Percentiles rank a stretch among this genome's conserved stretches.
Conservation (phyloP, 1,140 invertebrate genomes). For the Papilio machaon region DNA sequence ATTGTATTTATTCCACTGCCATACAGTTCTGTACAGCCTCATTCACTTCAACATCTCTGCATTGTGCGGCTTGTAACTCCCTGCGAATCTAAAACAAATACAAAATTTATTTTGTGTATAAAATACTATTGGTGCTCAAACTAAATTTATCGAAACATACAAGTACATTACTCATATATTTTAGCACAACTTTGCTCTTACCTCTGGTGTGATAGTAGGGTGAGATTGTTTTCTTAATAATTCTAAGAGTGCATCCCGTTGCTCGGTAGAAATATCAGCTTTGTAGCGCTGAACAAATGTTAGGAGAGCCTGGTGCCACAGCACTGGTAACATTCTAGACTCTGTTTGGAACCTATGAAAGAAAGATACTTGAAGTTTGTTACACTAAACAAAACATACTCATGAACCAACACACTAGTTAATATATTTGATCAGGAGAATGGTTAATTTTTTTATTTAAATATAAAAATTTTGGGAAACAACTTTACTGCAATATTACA, state of each 20-base stretch:
- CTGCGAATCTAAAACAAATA: conserved; percentile 82
- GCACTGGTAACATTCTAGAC: conserved; percentile 92
- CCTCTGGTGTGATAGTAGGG: conserved; percentile 91
- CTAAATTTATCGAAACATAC: neutral
- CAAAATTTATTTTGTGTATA: neutral
- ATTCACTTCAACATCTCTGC: conserved; percentile 88
- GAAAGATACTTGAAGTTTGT: neutral
- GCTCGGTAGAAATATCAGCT: conserved; percentile 95
- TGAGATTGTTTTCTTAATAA: conserved; percentile 91
- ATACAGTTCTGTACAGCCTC: conserved; percentile 54
- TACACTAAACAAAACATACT: conserved; percentile 20
- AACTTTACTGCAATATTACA: neutral
- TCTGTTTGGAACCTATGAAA: conserved; percentile 91
- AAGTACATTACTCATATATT: neutral
- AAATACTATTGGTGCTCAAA: neutral
- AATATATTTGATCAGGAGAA: neutral
- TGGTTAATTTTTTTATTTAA: no score
- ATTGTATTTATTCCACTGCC: conserved; percentile 56
- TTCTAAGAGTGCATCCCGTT: conserved; percentile 92
- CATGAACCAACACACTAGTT: neutral
- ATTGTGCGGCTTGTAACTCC: conserved; percentile 91
- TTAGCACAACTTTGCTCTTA: conserved; percentile 64
- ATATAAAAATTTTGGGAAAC: no score
- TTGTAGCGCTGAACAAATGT: conserved; percentile 98
- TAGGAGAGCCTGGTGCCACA: conserved; percentile 98